These are phyloP conservation scores for Leptoclinus maculatus DNA, from an alignment of 2,797 vertebrate genomes.

Conservation along the genomic window DNA sequence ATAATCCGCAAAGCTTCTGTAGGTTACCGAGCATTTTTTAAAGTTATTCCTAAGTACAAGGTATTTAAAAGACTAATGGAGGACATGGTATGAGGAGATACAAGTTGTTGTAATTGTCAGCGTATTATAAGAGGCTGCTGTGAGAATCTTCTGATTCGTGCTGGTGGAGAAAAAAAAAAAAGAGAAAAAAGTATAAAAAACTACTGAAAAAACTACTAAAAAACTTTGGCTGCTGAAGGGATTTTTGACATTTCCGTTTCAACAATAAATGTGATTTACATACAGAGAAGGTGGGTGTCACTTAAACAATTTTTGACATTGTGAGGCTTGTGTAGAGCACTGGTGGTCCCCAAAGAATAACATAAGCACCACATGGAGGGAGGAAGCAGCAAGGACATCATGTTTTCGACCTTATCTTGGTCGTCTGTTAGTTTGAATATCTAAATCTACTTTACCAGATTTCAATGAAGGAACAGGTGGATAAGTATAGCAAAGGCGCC, in stretches of 20 bases:
- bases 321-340: slow-evolving; percentile 25
- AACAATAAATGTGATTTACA: slow-evolving; percentile 25
- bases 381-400: not conserved
- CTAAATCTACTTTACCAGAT: not conserved
- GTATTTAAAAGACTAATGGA: slow-evolving; percentile 40
- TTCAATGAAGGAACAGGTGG: slow-evolving; percentile 5
- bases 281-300: not conserved
- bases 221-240: slow-evolving; percentile 23
- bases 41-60: slow-evolving; percentile 18
- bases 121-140: not conserved
- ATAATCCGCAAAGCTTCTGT: slow-evolving; percentile 25
- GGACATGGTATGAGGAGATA: slow-evolving; percentile 25
- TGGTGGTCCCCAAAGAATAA: slow-evolving; percentile 7
- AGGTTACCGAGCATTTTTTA: slow-evolving; percentile 26
- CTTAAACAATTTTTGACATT: slow-evolving; percentile 17
- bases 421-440: not conserved
- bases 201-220: slow-evolving; percentile 14
- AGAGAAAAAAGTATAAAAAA: not conserved
- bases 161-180: not conserved
- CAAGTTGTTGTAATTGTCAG: slow-evolving; percentile 24
- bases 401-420: not conserved
- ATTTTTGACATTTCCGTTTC: slow-evolving; percentile 26
- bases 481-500: not conserved
- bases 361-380: not conserved
- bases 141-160: slow-evolving; percentile 3